Evolutionary conservation across 2,797 vertebrate genomes (phyloP).

Genomic region (Ciconia nigra): DNA sequence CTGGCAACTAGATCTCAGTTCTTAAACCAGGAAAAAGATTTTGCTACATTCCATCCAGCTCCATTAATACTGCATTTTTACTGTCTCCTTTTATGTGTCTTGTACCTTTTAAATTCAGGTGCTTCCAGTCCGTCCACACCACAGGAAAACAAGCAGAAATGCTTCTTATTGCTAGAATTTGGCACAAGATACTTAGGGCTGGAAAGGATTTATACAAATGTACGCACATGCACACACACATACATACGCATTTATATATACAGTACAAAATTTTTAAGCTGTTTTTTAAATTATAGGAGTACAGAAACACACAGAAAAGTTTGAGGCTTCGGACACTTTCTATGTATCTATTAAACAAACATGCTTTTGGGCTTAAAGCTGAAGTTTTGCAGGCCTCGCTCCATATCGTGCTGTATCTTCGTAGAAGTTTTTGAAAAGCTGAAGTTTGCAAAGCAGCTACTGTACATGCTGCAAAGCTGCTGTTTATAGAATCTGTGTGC

Average conservation of each 20-base stretch:
- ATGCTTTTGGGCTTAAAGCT: not conserved
- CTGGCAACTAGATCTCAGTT: not conserved
- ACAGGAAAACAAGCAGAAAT: constrained; percentile 10
- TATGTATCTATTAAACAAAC: not conserved
- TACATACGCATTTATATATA: not conserved
- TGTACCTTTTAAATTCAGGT: not conserved
- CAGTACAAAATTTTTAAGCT: not conserved
- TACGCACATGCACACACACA: not conserved
- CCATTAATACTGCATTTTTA: not conserved
- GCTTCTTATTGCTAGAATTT: not conserved
- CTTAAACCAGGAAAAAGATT: not conserved
- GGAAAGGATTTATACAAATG: constrained; percentile 26
- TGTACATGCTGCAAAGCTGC: not conserved
- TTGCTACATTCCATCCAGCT: not conserved
- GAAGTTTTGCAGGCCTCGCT: not conserved
- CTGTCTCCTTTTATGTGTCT: not conserved
- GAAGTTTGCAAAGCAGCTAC: not conserved
- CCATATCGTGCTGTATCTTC: not conserved
- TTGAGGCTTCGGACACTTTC: not conserved
- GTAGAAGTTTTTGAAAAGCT: not conserved
- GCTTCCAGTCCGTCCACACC: not conserved
- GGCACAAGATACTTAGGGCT: not conserved
- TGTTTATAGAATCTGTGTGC: not conserved
- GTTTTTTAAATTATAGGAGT: not conserved
- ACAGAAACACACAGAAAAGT: not conserved